phyloP scores from a whole-genome alignment of 1,140 invertebrate genomes.

The Bombus confusus region DNA sequence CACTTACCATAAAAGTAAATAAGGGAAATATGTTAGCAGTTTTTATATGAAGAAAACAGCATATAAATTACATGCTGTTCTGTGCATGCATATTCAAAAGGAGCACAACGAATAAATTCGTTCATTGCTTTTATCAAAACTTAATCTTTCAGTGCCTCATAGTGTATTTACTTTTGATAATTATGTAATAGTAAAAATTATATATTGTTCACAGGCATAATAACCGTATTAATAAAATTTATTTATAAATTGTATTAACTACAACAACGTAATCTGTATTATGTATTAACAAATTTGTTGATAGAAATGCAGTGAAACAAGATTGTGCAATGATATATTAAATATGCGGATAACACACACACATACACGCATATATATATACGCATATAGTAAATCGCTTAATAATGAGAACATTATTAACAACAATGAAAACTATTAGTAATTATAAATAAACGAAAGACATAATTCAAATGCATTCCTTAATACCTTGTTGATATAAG shows the following conservation, averaged over 20 bases:
- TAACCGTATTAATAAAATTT: conserved; percentile 8
- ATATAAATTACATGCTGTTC: neutral
- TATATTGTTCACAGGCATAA: neutral
- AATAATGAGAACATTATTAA: neutral
- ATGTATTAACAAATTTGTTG: neutral
- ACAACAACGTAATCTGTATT: neutral
- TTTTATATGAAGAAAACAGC: conserved; percentile 16
- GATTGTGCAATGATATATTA: conserved; percentile 6
- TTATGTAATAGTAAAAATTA: neutral
- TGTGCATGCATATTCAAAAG: neutral
- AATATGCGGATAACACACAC: neutral
- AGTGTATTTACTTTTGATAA: neutral
- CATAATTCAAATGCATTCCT: neutral
- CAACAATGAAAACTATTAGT: neutral
- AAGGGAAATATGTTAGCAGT: neutral
- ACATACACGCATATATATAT: neutral
- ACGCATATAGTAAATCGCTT: neutral
- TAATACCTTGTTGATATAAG: neutral
- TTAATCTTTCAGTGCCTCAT: neutral
- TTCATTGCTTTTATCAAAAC: conserved; percentile 1
- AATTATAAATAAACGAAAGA: conserved; percentile 19
- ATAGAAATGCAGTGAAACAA: conserved; percentile 1
- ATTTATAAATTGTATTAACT: conserved; percentile 13
- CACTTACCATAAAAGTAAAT: conserved; percentile 12
- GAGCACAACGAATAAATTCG: neutral